Conservation (phyloP, 2,797 vertebrate species). For the Pelochelys cantorii region DNA sequence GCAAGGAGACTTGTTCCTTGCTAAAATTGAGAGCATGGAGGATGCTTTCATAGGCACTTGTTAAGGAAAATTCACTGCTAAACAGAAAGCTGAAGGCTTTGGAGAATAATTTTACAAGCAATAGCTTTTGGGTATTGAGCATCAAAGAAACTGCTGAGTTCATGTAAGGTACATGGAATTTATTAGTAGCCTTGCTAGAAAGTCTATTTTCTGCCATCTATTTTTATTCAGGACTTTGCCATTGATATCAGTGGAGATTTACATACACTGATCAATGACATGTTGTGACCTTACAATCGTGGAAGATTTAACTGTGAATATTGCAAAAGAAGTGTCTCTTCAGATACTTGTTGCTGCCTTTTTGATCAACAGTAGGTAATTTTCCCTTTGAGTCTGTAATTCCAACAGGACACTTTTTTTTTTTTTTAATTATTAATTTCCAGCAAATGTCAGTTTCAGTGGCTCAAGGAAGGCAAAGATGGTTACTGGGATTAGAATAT, state of each 20-base stretch:
- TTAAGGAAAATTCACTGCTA: conserved; percentile 1
- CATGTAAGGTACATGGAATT: neutral
- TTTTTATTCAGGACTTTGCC: neutral
- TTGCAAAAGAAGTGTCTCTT: neutral
- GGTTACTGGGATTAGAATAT: neutral
- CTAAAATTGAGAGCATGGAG: neutral
- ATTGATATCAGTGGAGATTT: neutral
- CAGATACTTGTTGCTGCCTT: neutral
- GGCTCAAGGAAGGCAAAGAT: neutral
- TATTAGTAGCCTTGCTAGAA: neutral
- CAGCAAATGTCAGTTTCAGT: neutral
- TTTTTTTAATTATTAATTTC: neutral
- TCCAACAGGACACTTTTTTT: neutral
- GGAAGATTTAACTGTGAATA: neutral
- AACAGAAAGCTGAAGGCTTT: conserved; percentile 24
- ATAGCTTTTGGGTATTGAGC: neutral
- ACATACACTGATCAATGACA: neutral
- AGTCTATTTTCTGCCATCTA: neutral
- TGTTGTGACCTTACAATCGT: neutral
- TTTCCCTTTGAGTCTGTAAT: neutral
- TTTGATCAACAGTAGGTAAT: neutral
- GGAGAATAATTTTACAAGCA: conserved; percentile 10
- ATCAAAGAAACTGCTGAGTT: neutral
- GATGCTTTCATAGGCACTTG: neutral
- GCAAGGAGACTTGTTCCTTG: neutral